Conservation (phyloP, 1,140 invertebrate species). For the Drosophila bocki region DNA sequence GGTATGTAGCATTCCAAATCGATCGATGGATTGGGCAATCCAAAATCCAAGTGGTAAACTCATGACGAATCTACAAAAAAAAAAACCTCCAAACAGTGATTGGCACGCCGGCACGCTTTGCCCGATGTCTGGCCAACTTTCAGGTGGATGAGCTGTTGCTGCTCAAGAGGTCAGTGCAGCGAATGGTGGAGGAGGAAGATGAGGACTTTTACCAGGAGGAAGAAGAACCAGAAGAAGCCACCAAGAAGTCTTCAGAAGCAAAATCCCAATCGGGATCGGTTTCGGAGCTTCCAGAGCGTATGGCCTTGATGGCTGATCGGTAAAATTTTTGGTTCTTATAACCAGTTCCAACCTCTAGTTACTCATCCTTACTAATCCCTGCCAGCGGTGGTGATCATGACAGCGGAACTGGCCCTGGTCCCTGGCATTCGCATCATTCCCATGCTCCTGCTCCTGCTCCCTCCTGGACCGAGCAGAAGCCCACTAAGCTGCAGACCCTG, state of each 20-base stretch:
- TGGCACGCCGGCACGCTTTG: conserved; percentile 62
- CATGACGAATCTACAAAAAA: not conserved
- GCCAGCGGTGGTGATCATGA: conserved; percentile 32
- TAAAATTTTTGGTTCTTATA: not conserved
- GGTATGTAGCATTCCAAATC: conserved; percentile 46
- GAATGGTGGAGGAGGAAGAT: conserved; percentile 36
- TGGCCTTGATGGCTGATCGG: conserved; percentile 73
- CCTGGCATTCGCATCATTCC: conserved; percentile 20
- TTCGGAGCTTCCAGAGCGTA: conserved; percentile 32
- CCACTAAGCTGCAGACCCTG: conserved; percentile 88
- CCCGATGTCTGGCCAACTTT: conserved; percentile 63
- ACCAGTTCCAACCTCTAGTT: not conserved
- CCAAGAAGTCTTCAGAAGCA: not conserved
- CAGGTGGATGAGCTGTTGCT: conserved; percentile 59
- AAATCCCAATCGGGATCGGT: not conserved
- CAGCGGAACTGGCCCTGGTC: not conserved
- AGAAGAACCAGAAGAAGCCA: accelerated
- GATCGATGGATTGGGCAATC: conserved; percentile 20
- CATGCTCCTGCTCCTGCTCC: conserved; percentile 37
- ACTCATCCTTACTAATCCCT: not conserved
- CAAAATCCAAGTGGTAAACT: conserved; percentile 1
- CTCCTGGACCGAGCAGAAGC: conserved; percentile 85
- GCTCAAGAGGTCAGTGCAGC: conserved; percentile 60
- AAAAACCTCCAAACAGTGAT: conserved; percentile 31
- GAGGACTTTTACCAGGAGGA: not conserved